Evolutionary conservation across 2,113 vertebrate species (phyloP), one percentile per base, ranked within the genome.

Genomic region (human): DNA sequence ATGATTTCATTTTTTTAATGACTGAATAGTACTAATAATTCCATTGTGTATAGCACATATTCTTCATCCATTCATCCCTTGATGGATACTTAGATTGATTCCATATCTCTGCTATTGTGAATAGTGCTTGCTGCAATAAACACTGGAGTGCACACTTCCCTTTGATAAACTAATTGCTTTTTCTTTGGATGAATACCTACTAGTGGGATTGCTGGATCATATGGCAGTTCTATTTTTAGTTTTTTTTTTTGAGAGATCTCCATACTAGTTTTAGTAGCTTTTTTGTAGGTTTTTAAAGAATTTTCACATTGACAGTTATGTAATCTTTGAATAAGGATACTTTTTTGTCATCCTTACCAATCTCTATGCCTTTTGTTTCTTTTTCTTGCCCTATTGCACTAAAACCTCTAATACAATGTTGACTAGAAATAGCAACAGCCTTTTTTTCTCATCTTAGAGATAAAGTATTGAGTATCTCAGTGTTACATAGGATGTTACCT

Each of bases 371-470:
- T 86, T 85, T 80, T 64, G 17, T 88, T 93, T 93, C 14, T 75
- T 96, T 96, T 55, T 80, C 52, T 85, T 82, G 18, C 27, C n/a
- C 70, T 70, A 30, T 17, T 55, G 18, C 25, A 35, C 6, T 64
- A 50, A 72, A 38, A 73, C 45, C 61, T 84, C n/a, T 80, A 55
- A 14, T 64, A 40, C 13, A 61, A 3, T 64, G 61, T 52, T 55
- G 52, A 80, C 43, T 83, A 6, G 6, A 89, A 73, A 38, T 55
- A 12, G n/a, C 30, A 43, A 59, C 59, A 72, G 30, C 61, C 20
- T 92, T 95, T 72, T 72, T 66, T 94, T 76, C 35, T 88, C 27
- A 59, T 88, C n/a, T 92, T 57, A 75, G 55, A 73, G 50, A 35
- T 79, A 73, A 79, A 35, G n/a, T 35, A 75, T 55, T 75, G 35